Base-by-base conservation (phyloP, 2,113 vertebrate genomes). In the Coryphaenoides rupestris region DNA sequence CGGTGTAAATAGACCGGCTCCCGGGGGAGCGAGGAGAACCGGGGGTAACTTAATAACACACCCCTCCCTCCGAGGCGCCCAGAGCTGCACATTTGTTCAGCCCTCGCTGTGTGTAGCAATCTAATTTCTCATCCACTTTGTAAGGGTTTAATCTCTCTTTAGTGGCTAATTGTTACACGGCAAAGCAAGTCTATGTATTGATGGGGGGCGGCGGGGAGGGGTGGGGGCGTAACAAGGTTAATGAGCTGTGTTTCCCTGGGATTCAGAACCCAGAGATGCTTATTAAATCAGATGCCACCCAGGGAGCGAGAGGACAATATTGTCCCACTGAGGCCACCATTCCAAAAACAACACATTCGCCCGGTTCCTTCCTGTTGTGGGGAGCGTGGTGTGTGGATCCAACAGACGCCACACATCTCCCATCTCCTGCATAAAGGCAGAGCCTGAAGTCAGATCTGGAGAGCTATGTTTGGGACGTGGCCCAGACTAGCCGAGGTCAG, bases 161-260 rank as follows among this genome's bases (percentile, higher is more conserved):
- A 68, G 85, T 74, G 85, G 56, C 75, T 81, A 62, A 81, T 74
- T 83, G 77, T 77, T 73, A 73, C 73, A 70, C 63, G 75, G 70
- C 59, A 77, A 77, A 69, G 65, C 70, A 23, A 65, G 72, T 61
- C 13, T 62, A 84, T 80, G 84, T 86, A 86, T 85, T 86, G 85
- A 84, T 82, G 64, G 69, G 81, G 78, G 81, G 80, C 76, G 79
- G 75, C 78, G 69, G 81, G 77, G 82, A 81, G 78, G 80, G 75
- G 79, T 65, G 79, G 71, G 68, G 73, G 60, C 74, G 82, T 83
- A 87, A 84, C 78, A 86, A 88, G 89, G 89, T 87, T 91, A 90
- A 90, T 90, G 84, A 89, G 86, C 83, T 82, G 60, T 73, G 87
- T 89, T 89, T 87, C 87, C 62, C 21, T 81, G 89, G 87, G 89